Base-by-base conservation (phyloP, 37 sponge, comb jelly and placozoan species). In the Ianthella basta region DNA sequence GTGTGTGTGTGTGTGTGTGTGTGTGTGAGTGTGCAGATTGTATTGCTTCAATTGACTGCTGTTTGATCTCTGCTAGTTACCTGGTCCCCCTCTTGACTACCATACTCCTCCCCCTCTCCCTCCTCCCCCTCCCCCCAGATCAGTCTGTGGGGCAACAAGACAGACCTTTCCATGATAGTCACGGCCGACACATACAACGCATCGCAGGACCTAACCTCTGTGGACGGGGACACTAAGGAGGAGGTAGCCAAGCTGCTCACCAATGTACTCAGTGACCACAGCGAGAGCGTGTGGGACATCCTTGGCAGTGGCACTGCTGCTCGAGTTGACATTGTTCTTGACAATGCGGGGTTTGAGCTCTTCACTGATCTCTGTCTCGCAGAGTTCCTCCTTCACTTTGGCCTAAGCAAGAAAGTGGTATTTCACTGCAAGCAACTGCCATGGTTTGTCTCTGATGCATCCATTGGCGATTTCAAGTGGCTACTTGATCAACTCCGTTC, bases 361-460 rank as follows among this genome's bases (percentile, higher is more conserved):
- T 95, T 99, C 90, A 80, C 89, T 33, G 99, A 99, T 69, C 59
- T 97, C n/a, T 95, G 94, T 66, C 83, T 99, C 16, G 97, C 91
- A 0, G 96, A 99, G 19, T 93, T 86, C 88, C 72, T 99, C 14
- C 78, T 94, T 0, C 86, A 72, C 24, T 65, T 82, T 29, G 87
- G 84, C 0, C 61, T 89, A 12, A 96, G 85, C 0, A 85, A 88
- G 25, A 25, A 64, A 14, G 85, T 99, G 2, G 75, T 86, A 20
- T 88, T 99, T 78, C 95, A 99, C 81, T 87, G 86, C 74, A 99
- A 99, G 85, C 80, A 88, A 65, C 66, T 97, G 44, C 99, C 99
- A 16, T 99, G 99, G 99, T 99, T 99, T 87, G 96, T 97, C n/a
- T 97, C 97, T 4, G 99, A 99, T 70, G 97, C 89, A 6, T 80